These are phyloP conservation scores for Hirtodrosophila confusa DNA, from an alignment of 2,888 invertebrate species.

Conservation along the genomic window DNA sequence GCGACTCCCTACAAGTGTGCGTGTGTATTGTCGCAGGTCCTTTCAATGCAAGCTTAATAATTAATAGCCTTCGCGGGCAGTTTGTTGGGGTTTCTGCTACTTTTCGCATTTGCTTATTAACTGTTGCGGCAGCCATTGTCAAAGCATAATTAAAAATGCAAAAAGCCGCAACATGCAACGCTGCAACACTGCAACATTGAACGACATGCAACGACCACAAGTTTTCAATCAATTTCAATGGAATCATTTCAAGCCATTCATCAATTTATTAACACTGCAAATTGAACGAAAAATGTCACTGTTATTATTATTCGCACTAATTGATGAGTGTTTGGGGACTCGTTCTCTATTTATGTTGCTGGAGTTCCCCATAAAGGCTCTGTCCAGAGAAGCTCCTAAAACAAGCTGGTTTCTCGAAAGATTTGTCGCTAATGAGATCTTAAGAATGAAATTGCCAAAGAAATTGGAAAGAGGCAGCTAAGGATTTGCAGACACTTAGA, in stretches of 20 bases:
- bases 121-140: constrained; percentile 36
- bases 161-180: constrained; percentile 17
- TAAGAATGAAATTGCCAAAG: too few relatives aligned
- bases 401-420: too few relatives aligned
- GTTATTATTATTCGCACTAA: not conserved
- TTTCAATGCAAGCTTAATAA: constrained; percentile 59
- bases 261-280: constrained; percentile 1
- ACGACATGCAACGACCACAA: constrained; percentile 17
- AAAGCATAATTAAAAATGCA: constrained; percentile 65
- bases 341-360: not conserved
- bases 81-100: constrained; percentile 32
- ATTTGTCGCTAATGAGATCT: too few relatives aligned
- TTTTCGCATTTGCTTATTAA: constrained; percentile 31
- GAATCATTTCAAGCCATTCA: constrained; percentile 11
- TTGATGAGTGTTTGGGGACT: not conserved
- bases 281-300: too few relatives aligned
- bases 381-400: too few relatives aligned
- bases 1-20: constrained; percentile 17
- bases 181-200: constrained; percentile 9
- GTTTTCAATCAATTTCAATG: constrained; percentile 35
- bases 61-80: constrained; percentile 50
- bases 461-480: too few relatives aligned
- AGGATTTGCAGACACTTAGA: too few relatives aligned
- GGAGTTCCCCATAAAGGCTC: too few relatives aligned
- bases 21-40: constrained; percentile 16